A percentile compares a stretch with the other conserved stretches of the same genome.
Conservation (phyloP, 53 echinoderm and acorn worm genomes). For the Henricia sp. region DNA sequence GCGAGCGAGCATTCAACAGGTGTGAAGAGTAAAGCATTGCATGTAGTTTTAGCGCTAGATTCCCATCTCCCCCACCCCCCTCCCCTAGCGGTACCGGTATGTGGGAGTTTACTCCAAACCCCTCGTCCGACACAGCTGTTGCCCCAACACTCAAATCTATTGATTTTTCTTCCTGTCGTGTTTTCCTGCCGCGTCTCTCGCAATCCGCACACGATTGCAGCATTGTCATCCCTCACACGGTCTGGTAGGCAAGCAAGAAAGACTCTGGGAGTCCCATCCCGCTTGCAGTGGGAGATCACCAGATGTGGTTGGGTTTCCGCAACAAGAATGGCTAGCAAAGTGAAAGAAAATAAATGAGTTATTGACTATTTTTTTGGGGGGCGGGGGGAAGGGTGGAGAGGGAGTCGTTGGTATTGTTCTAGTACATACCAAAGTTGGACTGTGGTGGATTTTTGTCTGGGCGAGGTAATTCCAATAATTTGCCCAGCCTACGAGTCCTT, state of each 20-base stretch:
- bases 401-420: too few species aligned
- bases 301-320: slow-evolving; percentile 29
- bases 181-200: slow-evolving; percentile 44
- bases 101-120: slow-evolving; percentile 33
- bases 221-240: slow-evolving; percentile 2
- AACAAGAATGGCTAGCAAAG: slow-evolving; percentile 22
- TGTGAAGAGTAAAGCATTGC: slow-evolving; percentile 26
- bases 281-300: slow-evolving; percentile 37
- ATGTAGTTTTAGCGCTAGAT: too few species aligned
- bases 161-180: slow-evolving; percentile 51
- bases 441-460: too few species aligned
- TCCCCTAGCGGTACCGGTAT: slow-evolving; percentile 16
- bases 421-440: too few species aligned
- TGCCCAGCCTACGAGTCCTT: too few species aligned
- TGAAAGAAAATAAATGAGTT: slow-evolving; percentile 44
- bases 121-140: slow-evolving; percentile 60
- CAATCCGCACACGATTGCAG: slow-evolving; percentile 9
- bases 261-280: slow-evolving; percentile 37
- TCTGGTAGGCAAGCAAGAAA: slow-evolving; percentile 23
- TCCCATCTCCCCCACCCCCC: too few species aligned
- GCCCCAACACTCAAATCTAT: slow-evolving; percentile 58
- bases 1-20: slow-evolving; percentile 34
- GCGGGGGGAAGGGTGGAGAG: too few species aligned
- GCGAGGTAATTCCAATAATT: too few species aligned
- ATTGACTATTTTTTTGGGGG: slow-evolving; percentile 46